phyloP scores from a whole-genome alignment of 2,888 invertebrate genomes.

The Pyrgus malvae region DNA sequence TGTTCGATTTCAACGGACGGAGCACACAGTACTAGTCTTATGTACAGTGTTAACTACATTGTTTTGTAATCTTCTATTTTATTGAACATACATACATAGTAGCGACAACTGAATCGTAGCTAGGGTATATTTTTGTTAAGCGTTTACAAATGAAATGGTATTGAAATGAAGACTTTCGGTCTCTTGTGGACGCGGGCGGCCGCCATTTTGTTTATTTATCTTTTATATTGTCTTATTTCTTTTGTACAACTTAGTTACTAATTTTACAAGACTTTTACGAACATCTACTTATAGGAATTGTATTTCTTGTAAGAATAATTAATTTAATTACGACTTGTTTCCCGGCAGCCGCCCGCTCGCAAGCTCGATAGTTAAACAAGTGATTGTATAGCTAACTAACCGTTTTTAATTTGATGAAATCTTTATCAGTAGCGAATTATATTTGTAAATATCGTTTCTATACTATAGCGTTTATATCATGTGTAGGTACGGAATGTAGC shows the following conservation, averaged over 20 bases:
- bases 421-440: slow-evolving; percentile 56
- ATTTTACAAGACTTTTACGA: too few relatives aligned
- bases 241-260: too few relatives aligned
- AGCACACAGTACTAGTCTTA: slow-evolving; percentile 51
- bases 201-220: background rate
- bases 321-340: too few relatives aligned
- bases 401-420: slow-evolving; percentile 48
- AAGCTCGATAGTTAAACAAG: slow-evolving; percentile 36
- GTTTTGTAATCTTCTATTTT: slow-evolving; percentile 71
- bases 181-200: background rate
- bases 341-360: slow-evolving; percentile 28
- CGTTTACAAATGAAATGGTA: slow-evolving; percentile 48
- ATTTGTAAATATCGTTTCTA: slow-evolving; percentile 66
- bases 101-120: slow-evolving; percentile 55
- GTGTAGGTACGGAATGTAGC: slow-evolving; percentile 62
- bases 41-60: slow-evolving; percentile 71
- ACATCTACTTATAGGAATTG: slow-evolving; percentile 23
- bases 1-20: slow-evolving; percentile 21
- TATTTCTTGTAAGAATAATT: background rate
- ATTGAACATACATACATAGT: slow-evolving; percentile 47
- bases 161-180: slow-evolving; percentile 27
- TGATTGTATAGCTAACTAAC: slow-evolving; percentile 43
- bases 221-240: too few relatives aligned
- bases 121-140: slow-evolving; percentile 74
- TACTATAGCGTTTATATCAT: slow-evolving; percentile 64